Conservation (phyloP, 92 coral and sea anemone species). For the Zoanthus gigantus region DNA sequence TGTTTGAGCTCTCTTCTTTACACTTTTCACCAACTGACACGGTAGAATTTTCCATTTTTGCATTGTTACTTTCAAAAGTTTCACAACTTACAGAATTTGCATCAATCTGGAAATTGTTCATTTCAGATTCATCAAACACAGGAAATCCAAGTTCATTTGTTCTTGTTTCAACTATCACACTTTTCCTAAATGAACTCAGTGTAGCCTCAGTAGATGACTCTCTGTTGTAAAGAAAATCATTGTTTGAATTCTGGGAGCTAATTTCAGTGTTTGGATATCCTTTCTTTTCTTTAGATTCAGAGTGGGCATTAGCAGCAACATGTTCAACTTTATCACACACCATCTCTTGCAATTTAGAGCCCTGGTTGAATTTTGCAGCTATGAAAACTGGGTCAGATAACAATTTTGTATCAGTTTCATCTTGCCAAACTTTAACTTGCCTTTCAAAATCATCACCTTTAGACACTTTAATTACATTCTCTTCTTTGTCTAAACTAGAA, state of each 20-base stretch:
- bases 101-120: not conserved
- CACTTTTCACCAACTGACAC: not conserved
- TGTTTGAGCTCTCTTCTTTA: not conserved
- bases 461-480: not conserved
- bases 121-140: not conserved
- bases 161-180: constrained; percentile 29
- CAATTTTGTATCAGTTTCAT: not conserved
- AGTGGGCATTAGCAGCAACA: not conserved
- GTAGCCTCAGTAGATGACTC: constrained; percentile 34
- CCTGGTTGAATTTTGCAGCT: not conserved
- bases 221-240: not conserved
- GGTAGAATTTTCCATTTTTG: not conserved
- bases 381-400: not conserved
- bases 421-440: not conserved
- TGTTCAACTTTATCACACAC: not conserved
- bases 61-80: not conserved
- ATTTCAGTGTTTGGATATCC: not conserved
- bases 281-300: not conserved
- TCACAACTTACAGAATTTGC: not conserved
- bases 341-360: not conserved
- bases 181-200: constrained; percentile 28
- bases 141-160: not conserved
- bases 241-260: not conserved
- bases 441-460: not conserved
- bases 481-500: not conserved